phyloP scores from a whole-genome alignment of 2,888 invertebrate species.

The Acronicta aceris region DNA sequence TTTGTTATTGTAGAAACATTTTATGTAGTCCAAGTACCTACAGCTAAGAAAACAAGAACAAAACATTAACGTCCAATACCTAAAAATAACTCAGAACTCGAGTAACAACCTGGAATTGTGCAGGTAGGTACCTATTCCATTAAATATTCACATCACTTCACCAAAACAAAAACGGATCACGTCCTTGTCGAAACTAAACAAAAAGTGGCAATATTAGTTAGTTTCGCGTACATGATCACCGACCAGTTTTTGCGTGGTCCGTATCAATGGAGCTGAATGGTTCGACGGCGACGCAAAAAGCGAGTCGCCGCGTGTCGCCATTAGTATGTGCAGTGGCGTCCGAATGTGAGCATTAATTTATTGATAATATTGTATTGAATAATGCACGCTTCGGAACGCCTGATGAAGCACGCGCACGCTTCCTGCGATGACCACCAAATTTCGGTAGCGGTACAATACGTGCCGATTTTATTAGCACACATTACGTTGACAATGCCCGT shows the following conservation, averaged over 20 bases:
- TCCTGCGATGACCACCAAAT: constrained; percentile 66
- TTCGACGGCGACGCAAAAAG: constrained; percentile 74
- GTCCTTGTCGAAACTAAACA: constrained; percentile 75
- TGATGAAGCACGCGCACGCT: constrained; percentile 78
- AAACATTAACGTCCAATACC: constrained; percentile 5
- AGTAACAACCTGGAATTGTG: constrained; percentile 16
- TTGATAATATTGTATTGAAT: constrained; percentile 85
- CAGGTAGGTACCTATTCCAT: constrained; percentile 56
- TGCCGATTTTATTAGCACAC: constrained; percentile 59
- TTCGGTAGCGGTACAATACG: constrained; percentile 62
- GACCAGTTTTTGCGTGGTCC: constrained; percentile 75
- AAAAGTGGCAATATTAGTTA: constrained; percentile 77
- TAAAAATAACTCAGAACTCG: constrained; percentile 37
- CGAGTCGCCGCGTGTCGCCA: constrained; percentile 83
- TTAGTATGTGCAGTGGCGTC: constrained; percentile 84
- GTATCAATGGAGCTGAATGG: constrained; percentile 88
- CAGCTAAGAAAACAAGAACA: constrained; percentile 6
- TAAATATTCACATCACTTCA: constrained; percentile 75
- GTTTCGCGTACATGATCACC: constrained; percentile 71
- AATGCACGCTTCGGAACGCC: constrained; percentile 75
- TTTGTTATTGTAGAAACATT: neutral
- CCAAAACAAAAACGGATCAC: constrained; percentile 77
- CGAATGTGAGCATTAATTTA: constrained; percentile 87
- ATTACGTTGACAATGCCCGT: constrained; percentile 49
- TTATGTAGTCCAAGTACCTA: neutral